Base-by-base conservation (phyloP, 2,113 vertebrate genomes). In the Passer montanus region DNA sequence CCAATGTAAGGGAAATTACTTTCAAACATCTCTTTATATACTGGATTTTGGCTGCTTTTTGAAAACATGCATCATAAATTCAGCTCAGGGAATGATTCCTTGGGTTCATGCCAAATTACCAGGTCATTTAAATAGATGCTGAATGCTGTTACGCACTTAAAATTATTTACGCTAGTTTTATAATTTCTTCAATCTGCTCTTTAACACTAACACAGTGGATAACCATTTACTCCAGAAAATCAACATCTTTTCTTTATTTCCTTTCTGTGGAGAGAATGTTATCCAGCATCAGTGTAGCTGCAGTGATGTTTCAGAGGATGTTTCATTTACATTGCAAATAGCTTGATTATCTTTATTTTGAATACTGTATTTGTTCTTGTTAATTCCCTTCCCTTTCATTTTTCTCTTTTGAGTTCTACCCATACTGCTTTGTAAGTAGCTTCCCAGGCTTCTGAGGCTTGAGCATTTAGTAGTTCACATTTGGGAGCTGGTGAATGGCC, bases 91-190 rank as follows among this genome's bases (percentile, higher is more conserved):
- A 96, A 95, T 93, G 84, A 96, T 95, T 97, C 77, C 53, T 86
- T 96, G 94, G 80, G 44, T 76, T 66, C 8, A 28, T 91, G 89
- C 91, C 81, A 94, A 98, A 92, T 97, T 96, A 96, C 82, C 28
- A 93, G 95, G 90, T 96, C 93, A 96, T 97, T 97, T 96, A 97
- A 98, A 97, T 95, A 5, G 6, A 93, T 95, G 46, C 14, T 84
- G 23, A 96, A 82, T 94, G 86, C 37, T 92, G 69, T 93, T 96
- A 83, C 10, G 64, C 84, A 95, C 92, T 97, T 97, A 95, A 96
- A 95, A 94, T 97, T 97, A 97, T 97, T 98, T 97, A 96, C 3
- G 12, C 89, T 95, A 75, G 43, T 97, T 96, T 96, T 94, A 92
- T 89, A 91, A 94, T 89, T 93, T 91, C 92, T 97, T 94, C 94